A percentile compares a stretch with the other conserved stretches of the same genome.
Conservation (phyloP, 2,888 invertebrate species). For the Hypomecis punctinalis region DNA sequence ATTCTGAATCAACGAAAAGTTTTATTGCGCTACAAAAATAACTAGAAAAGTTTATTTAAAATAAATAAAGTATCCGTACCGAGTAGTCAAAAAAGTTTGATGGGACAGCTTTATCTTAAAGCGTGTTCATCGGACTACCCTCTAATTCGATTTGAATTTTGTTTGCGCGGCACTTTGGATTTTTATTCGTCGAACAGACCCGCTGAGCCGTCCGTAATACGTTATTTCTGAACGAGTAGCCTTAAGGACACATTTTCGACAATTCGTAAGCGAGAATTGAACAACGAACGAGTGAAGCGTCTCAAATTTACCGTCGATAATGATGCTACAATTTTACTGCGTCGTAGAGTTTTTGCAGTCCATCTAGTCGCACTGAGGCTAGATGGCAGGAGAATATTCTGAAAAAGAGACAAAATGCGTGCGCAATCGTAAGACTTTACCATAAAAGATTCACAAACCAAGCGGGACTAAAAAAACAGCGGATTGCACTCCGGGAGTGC, state of each 20-base stretch:
- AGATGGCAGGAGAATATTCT: not conserved
- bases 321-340: not conserved
- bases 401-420: too few species aligned
- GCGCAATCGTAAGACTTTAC: too few species aligned
- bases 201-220: constrained; percentile 22
- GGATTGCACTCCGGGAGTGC: too few species aligned
- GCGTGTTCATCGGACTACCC: constrained; percentile 28
- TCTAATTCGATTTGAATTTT: constrained; percentile 33
- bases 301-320: not conserved
- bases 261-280: constrained; percentile 36
- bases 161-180: constrained; percentile 30
- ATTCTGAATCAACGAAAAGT: too few species aligned
- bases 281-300: not conserved
- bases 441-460: too few species aligned
- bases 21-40: not conserved
- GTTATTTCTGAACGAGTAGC: constrained; percentile 30
- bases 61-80: not conserved
- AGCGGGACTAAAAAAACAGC: too few species aligned
- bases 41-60: not conserved
- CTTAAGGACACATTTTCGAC: constrained; percentile 29
- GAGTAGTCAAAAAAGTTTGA: constrained; percentile 6
- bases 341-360: not conserved
- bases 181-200: constrained; percentile 26
- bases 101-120: constrained; percentile 11
- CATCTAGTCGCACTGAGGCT: not conserved